Evolutionary conservation across 2,113 vertebrate species (phyloP).

Genomic region (Coreoperca whiteheadi): DNA sequence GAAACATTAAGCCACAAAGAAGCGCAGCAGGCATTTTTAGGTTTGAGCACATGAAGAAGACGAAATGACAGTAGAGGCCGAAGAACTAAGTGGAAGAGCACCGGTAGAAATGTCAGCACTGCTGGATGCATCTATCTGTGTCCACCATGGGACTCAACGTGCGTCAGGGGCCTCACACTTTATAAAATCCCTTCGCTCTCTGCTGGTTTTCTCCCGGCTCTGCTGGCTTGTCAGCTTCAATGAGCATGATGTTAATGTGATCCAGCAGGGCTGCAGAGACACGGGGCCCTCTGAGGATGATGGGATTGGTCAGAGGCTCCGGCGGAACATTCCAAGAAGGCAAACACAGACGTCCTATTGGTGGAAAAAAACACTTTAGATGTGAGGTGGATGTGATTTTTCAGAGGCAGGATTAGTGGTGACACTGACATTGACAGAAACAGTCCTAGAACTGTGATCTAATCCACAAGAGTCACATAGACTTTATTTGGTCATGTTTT

Average conservation of each 20-base stretch:
- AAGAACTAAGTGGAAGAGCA: conserved; percentile 34
- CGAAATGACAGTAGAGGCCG: conserved; percentile 31
- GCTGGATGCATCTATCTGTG: conserved; percentile 27
- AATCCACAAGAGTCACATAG: conserved; percentile 4
- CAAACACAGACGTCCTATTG: conserved; percentile 36
- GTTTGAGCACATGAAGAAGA: conserved; percentile 26
- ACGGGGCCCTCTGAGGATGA: conserved; percentile 35
- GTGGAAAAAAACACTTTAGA: conserved; percentile 38
- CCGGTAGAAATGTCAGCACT: conserved; percentile 31
- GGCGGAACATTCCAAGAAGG: conserved; percentile 45
- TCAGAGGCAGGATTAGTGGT: conserved; percentile 38
- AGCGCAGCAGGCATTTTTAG: conserved; percentile 27
- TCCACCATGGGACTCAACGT: conserved; percentile 46
- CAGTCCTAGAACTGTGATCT: conserved; percentile 11
- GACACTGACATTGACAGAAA: conserved; percentile 44
- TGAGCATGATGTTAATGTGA: conserved; percentile 72
- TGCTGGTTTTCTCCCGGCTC: conserved; percentile 58
- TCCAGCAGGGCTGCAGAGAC: conserved; percentile 66
- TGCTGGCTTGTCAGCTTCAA: conserved; percentile 65
- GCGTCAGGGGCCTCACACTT: conserved; percentile 48
- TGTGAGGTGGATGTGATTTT: conserved; percentile 41
- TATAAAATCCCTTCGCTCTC: conserved; percentile 50
- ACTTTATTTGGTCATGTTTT: conserved; percentile 5
- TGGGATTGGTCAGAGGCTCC: conserved; percentile 58
- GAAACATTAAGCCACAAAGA: conserved; percentile 29